phyloP scores from a whole-genome alignment of 2,797 vertebrate genomes.

The Cirrhinus mrigala region DNA sequence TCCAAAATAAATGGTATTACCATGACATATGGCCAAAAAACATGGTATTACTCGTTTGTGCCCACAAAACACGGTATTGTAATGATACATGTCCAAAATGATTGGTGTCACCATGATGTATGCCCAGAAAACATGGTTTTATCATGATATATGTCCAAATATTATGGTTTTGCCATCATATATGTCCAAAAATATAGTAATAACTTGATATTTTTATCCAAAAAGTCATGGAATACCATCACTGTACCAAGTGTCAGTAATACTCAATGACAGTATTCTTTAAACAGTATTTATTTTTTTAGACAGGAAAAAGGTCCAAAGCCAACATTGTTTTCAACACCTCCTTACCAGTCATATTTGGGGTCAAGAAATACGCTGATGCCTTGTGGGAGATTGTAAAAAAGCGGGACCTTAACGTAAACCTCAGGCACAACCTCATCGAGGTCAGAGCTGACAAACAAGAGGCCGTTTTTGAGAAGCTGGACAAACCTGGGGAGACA shows the following conservation, averaged over 20 bases:
- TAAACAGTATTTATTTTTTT: slow-evolving; percentile 4
- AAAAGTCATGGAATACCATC: too few species aligned
- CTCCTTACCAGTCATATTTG: slow-evolving; percentile 90
- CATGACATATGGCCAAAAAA: not conserved
- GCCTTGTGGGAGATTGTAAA: slow-evolving; percentile 87
- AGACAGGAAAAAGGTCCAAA: slow-evolving; percentile 90
- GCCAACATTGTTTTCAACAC: slow-evolving; percentile 95
- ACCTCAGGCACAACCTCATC: slow-evolving; percentile 87
- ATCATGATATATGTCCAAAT: not conserved
- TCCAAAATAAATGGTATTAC: not conserved
- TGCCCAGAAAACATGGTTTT: not conserved
- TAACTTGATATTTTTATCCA: not conserved
- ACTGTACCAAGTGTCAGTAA: not conserved
- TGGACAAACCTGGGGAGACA: slow-evolving; percentile 89
- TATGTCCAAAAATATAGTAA: not conserved
- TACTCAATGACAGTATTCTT: not conserved
- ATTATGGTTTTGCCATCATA: too few species aligned
- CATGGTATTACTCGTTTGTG: not conserved
- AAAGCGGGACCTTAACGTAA: slow-evolving; percentile 84
- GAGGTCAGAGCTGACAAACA: slow-evolving; percentile 91
- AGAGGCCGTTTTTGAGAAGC: slow-evolving; percentile 94
- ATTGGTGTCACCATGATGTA: not conserved
- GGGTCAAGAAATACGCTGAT: slow-evolving; percentile 93
- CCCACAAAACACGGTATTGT: not conserved
- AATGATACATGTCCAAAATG: not conserved